Evolutionary conservation across 30 jellyfish, hydroid and myxozoan species (phyloP), one percentile per base, ranked within the genome.

Genomic region (Pelagia noctiluca): DNA sequence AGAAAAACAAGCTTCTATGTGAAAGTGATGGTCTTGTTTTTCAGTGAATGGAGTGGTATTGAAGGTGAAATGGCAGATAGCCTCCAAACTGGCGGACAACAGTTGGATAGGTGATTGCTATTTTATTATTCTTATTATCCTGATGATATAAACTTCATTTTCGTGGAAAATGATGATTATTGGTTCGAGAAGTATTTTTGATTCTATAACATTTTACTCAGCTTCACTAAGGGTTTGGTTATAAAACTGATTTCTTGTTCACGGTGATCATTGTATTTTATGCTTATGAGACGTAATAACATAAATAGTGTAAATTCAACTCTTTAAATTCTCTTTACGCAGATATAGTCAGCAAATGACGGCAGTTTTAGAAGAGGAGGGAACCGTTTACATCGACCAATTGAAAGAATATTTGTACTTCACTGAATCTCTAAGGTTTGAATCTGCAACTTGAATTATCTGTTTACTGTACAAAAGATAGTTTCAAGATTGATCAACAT

Each of bases 1-100:
- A 52, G 22, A 30, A n/a, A 1, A 10, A n/a, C 3, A 10, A 30
- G 22, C 68, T 3, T 52, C 25, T 10, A 52, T 2, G 22, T 52
- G 25, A 10, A 2, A 52, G 22, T 16, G 3, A n/a, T 52, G 8
- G 23, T 63, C 22, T 21, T 38, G 29, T 66, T 52, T 63, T 75
- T 26, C 67, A 92, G 98, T 72, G 98, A 92, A 80, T 92, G 98
- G 98, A 85, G 98, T 86, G 98, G 88, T 13, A 86, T 92, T 38
- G 98, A 92, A 71, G 64, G 69, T 50, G 98, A 85, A 69, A 86
- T 92, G 90, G 98, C 97, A 18, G 98, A 92, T 86, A 88, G 88
- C 21, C 69, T 92, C 30, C 98, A 92, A 76, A 88, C 82, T 77
- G 98, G 90, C 81, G 98, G 98, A 28, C 98, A 92, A 71, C 98